phyloP scores from a whole-genome alignment of 2,888 invertebrate genomes.

The Campopleginae sp. region DNA sequence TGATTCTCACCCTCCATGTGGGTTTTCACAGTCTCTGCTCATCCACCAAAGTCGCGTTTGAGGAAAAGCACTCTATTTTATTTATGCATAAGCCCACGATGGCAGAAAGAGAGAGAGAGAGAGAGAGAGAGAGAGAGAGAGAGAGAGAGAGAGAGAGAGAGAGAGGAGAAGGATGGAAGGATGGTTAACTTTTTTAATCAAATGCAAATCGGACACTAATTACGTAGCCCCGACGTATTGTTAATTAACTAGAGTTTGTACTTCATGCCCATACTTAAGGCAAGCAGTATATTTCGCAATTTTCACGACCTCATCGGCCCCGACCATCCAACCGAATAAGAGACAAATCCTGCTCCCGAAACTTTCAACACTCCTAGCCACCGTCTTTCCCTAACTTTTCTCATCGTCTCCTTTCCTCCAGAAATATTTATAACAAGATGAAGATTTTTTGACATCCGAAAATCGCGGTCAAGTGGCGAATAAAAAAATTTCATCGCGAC shows the following conservation, averaged over 20 bases:
- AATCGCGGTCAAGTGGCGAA: not conserved
- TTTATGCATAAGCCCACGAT: constrained; percentile 20
- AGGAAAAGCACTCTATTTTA: constrained; percentile 58
- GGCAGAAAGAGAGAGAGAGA: not conserved
- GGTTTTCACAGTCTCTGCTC: constrained; percentile 31
- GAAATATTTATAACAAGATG: not conserved
- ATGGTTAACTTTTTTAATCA: constrained; percentile 78
- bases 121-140: constrained; percentile 6
- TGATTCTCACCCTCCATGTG: constrained; percentile 47
- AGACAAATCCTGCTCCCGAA: constrained; percentile 32
- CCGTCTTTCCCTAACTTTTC: not conserved
- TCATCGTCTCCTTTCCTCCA: not conserved
- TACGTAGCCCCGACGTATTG: constrained; percentile 76
- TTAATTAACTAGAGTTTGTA: constrained; percentile 74
- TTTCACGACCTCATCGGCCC: constrained; percentile 27
- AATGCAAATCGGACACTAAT: constrained; percentile 79
- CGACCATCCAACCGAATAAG: constrained; percentile 5
- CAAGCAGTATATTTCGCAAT: constrained; percentile 51
- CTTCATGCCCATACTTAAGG: constrained; percentile 13
- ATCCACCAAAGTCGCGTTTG: constrained; percentile 53
- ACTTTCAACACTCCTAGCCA: constrained; percentile 17
- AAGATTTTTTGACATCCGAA: not conserved
- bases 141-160: not conserved
- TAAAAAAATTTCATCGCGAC: not conserved
- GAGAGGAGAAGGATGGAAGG: constrained; percentile 28